phyloP scores from a whole-genome alignment of 2,797 vertebrate species.

The Liparis tanakae region DNA sequence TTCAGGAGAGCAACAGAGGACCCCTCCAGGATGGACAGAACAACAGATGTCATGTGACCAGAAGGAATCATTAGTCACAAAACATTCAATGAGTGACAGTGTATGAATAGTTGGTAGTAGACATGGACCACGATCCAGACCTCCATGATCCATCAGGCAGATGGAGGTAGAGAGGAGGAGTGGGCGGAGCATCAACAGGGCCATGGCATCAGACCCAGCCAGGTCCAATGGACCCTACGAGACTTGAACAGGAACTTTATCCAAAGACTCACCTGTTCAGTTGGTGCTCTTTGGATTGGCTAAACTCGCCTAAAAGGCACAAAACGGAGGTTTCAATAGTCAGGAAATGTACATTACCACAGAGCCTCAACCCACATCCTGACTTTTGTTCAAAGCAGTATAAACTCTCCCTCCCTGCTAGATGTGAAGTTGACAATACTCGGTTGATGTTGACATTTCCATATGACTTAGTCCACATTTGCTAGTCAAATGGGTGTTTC shows the following conservation, averaged over 20 bases:
- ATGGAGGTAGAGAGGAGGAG: too few relatives aligned
- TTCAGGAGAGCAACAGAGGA: too few relatives aligned
- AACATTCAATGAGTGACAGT: too few relatives aligned
- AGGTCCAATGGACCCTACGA: too few relatives aligned
- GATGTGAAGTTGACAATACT: conserved; percentile 8
- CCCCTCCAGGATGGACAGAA: too few relatives aligned
- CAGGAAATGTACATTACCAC: not conserved
- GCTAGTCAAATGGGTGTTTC: conserved; percentile 79
- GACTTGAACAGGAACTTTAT: not conserved
- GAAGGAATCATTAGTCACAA: too few relatives aligned
- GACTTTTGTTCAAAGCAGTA: not conserved
- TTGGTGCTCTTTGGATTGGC: not conserved
- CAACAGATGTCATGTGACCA: too few relatives aligned
- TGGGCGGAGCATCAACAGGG: too few relatives aligned
- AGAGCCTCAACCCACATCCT: not conserved
- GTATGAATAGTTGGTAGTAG: too few relatives aligned
- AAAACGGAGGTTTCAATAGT: not conserved
- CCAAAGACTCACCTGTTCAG: not conserved
- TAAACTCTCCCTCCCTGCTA: not conserved
- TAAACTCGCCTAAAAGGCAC: not conserved
- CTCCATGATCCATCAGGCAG: too few relatives aligned
- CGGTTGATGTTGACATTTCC: conserved; percentile 33
- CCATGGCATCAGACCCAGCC: too few relatives aligned
- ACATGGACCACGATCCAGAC: too few relatives aligned
- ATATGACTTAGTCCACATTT: conserved; percentile 73